phyloP scores from a whole-genome alignment of 2,888 invertebrate genomes.

The Leucophenga maculata region DNA sequence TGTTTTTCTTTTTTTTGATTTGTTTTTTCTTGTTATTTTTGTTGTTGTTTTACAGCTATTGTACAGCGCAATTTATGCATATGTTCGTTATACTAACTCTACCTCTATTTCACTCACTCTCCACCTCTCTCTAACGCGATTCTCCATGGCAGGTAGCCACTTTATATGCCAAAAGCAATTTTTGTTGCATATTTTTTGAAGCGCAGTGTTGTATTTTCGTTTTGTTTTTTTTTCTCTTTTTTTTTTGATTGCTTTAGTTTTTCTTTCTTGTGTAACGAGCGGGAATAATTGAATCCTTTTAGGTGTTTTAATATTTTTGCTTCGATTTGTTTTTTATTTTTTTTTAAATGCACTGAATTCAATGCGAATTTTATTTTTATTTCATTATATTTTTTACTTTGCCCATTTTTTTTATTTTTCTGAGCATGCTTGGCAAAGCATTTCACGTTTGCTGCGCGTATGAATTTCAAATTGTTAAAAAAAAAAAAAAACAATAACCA shows the following conservation, averaged over 20 bases:
- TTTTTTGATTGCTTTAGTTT: conserved; percentile 25
- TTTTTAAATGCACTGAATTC: conserved; percentile 2
- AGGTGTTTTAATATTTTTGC: conserved; percentile 63
- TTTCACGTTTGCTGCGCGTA: conserved; percentile 66
- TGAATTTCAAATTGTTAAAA: conserved; percentile 55
- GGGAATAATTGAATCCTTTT: conserved; percentile 65
- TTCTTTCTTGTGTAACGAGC: conserved; percentile 62
- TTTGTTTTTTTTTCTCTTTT: conserved; percentile 17
- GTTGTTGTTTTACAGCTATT: conserved; percentile 27
- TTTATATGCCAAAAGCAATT: conserved; percentile 61
- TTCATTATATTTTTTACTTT: conserved; percentile 39
- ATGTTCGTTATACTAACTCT: conserved; percentile 47
- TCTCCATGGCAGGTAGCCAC: conserved; percentile 43
- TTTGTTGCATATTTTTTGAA: conserved; percentile 64
- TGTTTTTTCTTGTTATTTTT: no score
- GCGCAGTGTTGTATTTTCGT: conserved; percentile 33
- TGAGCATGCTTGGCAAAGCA: conserved; percentile 62
- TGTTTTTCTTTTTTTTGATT: conserved; percentile 55
- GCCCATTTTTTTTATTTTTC: conserved; percentile 38
- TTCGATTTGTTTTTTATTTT: conserved; percentile 46
- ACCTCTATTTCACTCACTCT: no score
- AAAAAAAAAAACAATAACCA: conserved; percentile 5
- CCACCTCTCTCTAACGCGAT: background rate
- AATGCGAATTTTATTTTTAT: conserved; percentile 14
- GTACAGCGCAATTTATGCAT: conserved; percentile 43